phyloP scores from a whole-genome alignment of 35 echinoderm and acorn worm genomes.

The Stichopus chloronotus region DNA sequence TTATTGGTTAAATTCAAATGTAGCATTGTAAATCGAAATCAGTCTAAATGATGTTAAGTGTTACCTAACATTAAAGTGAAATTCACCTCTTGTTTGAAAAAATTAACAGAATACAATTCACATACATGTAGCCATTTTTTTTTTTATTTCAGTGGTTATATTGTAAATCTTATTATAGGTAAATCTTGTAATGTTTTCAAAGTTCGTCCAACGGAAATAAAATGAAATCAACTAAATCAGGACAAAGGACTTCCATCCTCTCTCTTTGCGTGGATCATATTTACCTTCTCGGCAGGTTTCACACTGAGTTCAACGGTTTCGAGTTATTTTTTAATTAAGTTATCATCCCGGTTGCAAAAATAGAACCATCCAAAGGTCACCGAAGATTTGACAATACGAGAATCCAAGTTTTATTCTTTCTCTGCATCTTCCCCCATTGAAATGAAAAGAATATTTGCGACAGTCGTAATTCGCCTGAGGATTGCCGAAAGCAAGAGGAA shows the following conservation, averaged over 20 bases:
- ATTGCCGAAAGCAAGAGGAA: too few species aligned
- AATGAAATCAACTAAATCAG: background rate
- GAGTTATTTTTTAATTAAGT: background rate
- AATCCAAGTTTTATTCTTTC: too few species aligned
- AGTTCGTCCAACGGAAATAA: background rate
- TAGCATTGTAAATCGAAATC: too few species aligned
- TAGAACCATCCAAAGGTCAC: background rate
- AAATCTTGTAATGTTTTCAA: constrained; percentile 10
- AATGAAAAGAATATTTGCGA: too few species aligned
- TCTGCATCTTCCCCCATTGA: too few species aligned
- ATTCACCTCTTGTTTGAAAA: too few species aligned
- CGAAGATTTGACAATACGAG: too few species aligned
- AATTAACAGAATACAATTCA: background rate
- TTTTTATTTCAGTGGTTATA: background rate
- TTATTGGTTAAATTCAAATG: too few species aligned
- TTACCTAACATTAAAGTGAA: too few species aligned
- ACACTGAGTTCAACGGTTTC: background rate
- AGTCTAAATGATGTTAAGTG: too few species aligned
- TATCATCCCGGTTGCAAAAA: background rate
- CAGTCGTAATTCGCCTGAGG: too few species aligned
- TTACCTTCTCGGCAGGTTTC: background rate
- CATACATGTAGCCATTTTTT: background rate
- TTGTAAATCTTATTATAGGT: background rate
- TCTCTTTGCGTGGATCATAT: background rate
- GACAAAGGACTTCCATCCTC: background rate